Evolutionary conservation across 2,797 vertebrate species (phyloP), one percentile per base, ranked within the genome.

Genomic region (Hozukius guyotensis): DNA sequence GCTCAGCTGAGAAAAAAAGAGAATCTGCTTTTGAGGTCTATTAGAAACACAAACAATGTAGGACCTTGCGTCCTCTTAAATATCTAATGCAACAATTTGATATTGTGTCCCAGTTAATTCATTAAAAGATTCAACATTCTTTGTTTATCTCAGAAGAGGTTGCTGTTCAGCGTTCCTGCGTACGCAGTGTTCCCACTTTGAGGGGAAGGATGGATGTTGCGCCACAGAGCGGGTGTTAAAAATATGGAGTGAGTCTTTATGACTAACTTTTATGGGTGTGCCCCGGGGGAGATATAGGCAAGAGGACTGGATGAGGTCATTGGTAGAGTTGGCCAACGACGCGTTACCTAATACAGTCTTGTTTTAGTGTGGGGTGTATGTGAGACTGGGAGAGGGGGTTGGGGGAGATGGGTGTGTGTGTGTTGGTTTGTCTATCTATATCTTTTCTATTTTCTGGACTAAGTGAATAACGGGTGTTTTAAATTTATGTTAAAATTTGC

Each of bases 201-300:
- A 68, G 10, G 64, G 46, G 55, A 31, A 34, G 64, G 67, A 2
- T 27, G 4, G 76, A 42, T 27, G 64, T 69, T 70, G 70, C 11
- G 29, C 25, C 56, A 64, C 29, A 38, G 78, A 78, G 65, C 11
- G 59, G 4, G 71, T 27, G 80, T 81, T 82, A 81, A 77, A 88
- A 91, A 89, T 81, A 84, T 32, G 65, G 46, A n/a, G 62, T 20
- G 59, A 16, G 42, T 65, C 88, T 86, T 89, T 86, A 89, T 77
- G 85, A 73, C 73, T 55, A 74, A 38, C 42, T 86, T 90, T 86
- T 78, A 88, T 82, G 81, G 83, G 66, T 57, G 61, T 75, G 78
- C 67, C 73, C 65, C 59, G 29, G 20, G 69, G 83, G 82, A 83
- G 72, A 87, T 65, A 77, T 65, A 77, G 73, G 80, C 78, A 61